Evolutionary conservation across 2,888 invertebrate genomes (phyloP), one percentile per base, ranked within the genome.

Genomic region (Pollenia amentaria): DNA sequence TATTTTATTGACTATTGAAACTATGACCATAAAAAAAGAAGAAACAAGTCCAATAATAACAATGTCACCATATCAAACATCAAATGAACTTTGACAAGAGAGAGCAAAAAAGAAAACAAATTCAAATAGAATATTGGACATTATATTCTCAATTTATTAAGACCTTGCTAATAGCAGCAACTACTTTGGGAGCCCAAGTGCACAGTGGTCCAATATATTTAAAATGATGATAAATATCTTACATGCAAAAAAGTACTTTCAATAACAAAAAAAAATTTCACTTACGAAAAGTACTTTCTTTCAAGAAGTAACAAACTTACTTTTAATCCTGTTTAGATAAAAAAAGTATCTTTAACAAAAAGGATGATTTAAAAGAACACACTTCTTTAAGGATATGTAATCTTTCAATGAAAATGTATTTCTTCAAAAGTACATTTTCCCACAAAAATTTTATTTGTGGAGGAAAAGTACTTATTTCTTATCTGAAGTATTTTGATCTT

Each of bases 51-150:
- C 38, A 60, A n/a, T 21, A 55, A 72, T 65, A 73, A 72, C 29
- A 78, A 78, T 72, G 72, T 72, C 65, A 78, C 18, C 48, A 48
- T 72, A 72, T 44, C 38, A 57, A 44, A 78, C 57, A 64, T 60
- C 46, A 77, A 48, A 57, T 60, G 60, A 62, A 78, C 29, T 65
- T 46, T 21, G 38, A 72, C 16, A 16, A 4, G 29, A 44, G 12
- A 42, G 42, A 42, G 2, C 38, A 46, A 42, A 40, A n/a, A n/a
- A 11, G 46, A 7, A 53, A 40, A n/a, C 1, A 44, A 79, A 51
- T 38, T 8, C 3, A 48, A 72, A 51, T 64, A 11, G 65, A 60
- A 57, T 60, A 78, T 64, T 40, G 57, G 46, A 42, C 48, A 57
- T 65, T 73, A 57, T n/a, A 48, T 72, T 57, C 29, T 42, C 60